These are phyloP conservation scores for Achatina immaculata DNA, from an alignment of 1,140 invertebrate genomes.

Conservation along the genomic window DNA sequence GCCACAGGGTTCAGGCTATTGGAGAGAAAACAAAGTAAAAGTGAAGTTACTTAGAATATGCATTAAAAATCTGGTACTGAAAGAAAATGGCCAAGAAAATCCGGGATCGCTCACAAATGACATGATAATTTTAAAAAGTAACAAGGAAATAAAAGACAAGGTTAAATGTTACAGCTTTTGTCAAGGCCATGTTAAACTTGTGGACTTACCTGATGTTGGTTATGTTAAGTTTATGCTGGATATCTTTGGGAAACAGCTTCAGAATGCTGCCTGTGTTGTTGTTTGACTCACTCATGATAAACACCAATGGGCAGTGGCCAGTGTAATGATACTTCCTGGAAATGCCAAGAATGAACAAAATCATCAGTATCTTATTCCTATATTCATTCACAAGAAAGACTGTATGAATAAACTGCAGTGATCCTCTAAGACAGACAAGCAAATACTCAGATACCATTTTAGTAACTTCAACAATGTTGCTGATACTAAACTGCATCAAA, in stretches of 20 bases:
- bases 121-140: no score
- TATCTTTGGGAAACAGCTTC: slow-evolving; percentile 65
- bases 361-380: background rate
- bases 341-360: no score
- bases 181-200: no score
- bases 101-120: no score
- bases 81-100: no score
- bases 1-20: slow-evolving; percentile 69
- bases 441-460: background rate
- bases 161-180: no score
- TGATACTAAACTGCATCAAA: no score
- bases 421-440: background rate
- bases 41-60: no score
- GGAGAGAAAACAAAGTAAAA: slow-evolving; percentile 30
- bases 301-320: slow-evolving; percentile 65
- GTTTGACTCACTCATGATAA: slow-evolving; percentile 67
- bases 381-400: background rate
- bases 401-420: background rate
- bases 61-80: no score
- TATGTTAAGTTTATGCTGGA: slow-evolving; percentile 46
- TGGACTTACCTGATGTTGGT: slow-evolving; percentile 11
- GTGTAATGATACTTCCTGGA: slow-evolving; percentile 58
- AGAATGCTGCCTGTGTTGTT: slow-evolving; percentile 60
- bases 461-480: background rate
- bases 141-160: no score